Percentiles rank a stretch among this genome's conserved stretches.
phyloP scores from a whole-genome alignment of 1,140 invertebrate genomes.

The Metaphire vulgaris region DNA sequence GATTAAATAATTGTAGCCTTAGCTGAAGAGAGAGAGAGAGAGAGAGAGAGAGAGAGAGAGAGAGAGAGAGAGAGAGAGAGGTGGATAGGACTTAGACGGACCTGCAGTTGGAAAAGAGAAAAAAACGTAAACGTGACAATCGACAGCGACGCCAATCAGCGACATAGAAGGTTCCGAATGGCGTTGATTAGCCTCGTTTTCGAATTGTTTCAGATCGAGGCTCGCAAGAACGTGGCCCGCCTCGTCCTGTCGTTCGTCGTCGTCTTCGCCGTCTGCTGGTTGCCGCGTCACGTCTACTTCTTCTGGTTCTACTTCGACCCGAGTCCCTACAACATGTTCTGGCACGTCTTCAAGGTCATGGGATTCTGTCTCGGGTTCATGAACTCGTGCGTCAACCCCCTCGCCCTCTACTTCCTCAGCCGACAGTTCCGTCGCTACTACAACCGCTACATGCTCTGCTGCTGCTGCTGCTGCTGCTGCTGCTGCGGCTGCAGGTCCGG shows the following conservation, averaged over 20 bases:
- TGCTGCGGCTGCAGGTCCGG: not conserved
- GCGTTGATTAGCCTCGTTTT: too few relatives aligned
- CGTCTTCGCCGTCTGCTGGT: conserved; percentile 82
- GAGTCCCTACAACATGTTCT: conserved; percentile 72
- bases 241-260: conserved; percentile 82
- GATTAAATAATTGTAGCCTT: too few relatives aligned
- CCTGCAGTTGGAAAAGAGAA: too few relatives aligned
- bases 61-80: too few relatives aligned
- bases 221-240: conserved; percentile 79
- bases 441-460: conserved; percentile 80
- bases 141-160: too few relatives aligned
- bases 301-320: conserved; percentile 80
- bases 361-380: conserved; percentile 65
- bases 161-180: too few relatives aligned
- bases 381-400: conserved; percentile 83
- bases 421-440: conserved; percentile 85
- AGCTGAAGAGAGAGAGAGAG: too few relatives aligned
- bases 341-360: conserved; percentile 76
- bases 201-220: conserved; percentile 69
- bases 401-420: conserved; percentile 82
- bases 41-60: too few relatives aligned
- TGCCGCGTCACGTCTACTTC: conserved; percentile 77
- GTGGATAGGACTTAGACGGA: too few relatives aligned
- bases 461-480: conserved; percentile 40
- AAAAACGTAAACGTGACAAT: too few relatives aligned